Evolutionary conservation across 30 jellyfish, hydroid and myxozoan species (phyloP).

Genomic region (Turritopsis rubra): DNA sequence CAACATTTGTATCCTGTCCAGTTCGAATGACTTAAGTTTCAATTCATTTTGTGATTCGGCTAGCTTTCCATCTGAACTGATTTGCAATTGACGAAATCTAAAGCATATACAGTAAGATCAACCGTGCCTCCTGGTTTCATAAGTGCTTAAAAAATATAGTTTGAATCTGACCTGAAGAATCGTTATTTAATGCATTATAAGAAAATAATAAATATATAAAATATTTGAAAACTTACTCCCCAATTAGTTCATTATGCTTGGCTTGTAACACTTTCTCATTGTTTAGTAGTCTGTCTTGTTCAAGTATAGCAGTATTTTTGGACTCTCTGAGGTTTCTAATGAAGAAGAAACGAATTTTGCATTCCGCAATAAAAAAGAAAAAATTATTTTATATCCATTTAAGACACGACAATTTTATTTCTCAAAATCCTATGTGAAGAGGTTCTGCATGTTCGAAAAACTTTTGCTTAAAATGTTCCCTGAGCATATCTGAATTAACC

Average conservation of each 20-base stretch:
- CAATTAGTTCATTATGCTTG: slow-evolving; percentile 17
- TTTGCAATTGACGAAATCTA: slow-evolving; percentile 55
- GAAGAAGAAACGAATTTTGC: background rate
- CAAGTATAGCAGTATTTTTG: slow-evolving; percentile 10
- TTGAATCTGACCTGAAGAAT: no score
- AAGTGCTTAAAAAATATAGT: no score
- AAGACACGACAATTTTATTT: no score
- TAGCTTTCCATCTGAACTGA: slow-evolving; percentile 47
- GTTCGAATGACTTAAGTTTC: slow-evolving; percentile 50
- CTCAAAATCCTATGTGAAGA: no score
- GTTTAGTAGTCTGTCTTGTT: slow-evolving; percentile 8
- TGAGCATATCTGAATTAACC: no score
- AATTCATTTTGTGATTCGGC: slow-evolving; percentile 54
- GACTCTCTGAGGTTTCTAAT: slow-evolving; percentile 14
- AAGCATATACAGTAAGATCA: background rate
- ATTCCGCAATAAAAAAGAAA: no score
- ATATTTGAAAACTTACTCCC: slow-evolving; percentile 15
- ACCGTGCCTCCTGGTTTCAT: no score
- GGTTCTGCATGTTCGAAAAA: no score
- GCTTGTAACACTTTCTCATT: slow-evolving; percentile 1
- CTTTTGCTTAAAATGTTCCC: no score
- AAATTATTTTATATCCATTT: no score
- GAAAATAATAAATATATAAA: background rate
- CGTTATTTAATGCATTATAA: background rate
- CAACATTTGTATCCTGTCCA: slow-evolving; percentile 60